These are phyloP conservation scores for Podarcis muralis DNA, from an alignment of 2,113 vertebrate species.

Conservation along the genomic window DNA sequence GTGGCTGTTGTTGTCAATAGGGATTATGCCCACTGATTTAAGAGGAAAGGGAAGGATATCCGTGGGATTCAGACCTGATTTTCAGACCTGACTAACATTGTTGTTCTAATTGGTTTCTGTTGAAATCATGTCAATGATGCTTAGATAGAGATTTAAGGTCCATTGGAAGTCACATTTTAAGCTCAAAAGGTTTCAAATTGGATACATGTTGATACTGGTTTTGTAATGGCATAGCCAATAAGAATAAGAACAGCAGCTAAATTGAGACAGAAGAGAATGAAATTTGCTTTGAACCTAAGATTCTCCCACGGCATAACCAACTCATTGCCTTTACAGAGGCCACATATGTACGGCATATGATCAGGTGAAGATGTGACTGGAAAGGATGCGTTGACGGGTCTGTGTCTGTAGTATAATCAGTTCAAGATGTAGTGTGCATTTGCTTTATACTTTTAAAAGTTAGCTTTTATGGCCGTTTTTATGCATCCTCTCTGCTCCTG, in stretches of 20 bases:
- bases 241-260: neutral
- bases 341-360: neutral
- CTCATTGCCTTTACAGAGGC: slow-evolving; percentile 5
- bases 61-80: neutral
- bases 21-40: neutral
- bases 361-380: slow-evolving; percentile 15
- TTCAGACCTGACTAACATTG: neutral
- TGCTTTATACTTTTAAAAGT: slow-evolving; percentile 6
- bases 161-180: neutral
- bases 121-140: neutral
- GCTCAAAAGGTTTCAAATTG: neutral
- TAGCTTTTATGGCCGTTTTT: neutral
- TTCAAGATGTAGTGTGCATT: slow-evolving; percentile 11
- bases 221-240: neutral
- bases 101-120: neutral
- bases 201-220: neutral
- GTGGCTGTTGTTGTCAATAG: neutral
- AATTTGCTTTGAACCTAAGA: neutral
- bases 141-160: neutral
- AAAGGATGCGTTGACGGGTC: slow-evolving; percentile 34
- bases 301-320: slow-evolving; percentile 1
- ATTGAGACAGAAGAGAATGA: neutral
- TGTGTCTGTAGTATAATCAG: slow-evolving; percentile 30
- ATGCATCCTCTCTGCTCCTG: neutral
- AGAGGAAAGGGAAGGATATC: neutral